A percentile compares a stretch with the other conserved stretches of the same genome.
phyloP scores from a whole-genome alignment of 2,888 invertebrate species.

The Macrophya alboannulata region DNA sequence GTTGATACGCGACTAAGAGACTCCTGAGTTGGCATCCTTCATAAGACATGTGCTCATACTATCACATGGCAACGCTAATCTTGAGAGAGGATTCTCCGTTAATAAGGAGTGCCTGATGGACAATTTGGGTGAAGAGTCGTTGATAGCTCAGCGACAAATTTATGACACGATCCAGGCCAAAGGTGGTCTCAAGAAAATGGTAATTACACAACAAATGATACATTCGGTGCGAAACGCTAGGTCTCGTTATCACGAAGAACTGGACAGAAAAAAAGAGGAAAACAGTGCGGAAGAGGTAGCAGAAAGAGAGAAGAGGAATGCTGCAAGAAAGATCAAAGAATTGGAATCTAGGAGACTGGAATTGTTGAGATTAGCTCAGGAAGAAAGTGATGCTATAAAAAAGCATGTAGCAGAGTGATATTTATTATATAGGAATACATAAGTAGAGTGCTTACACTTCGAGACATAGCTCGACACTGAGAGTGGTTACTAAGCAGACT shows the following conservation, averaged over 20 bases:
- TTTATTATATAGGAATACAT: too few relatives aligned
- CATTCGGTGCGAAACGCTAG: slow-evolving; percentile 59
- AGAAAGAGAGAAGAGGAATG: slow-evolving; percentile 12
- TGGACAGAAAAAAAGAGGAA: slow-evolving; percentile 46
- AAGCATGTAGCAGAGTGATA: too few relatives aligned
- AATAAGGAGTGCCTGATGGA: slow-evolving; percentile 64
- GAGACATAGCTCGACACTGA: too few relatives aligned
- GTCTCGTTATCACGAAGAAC: slow-evolving; percentile 57
- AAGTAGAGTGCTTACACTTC: too few relatives aligned
- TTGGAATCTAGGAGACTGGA: slow-evolving; percentile 1
- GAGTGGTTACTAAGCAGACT: too few relatives aligned
- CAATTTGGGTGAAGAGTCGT: slow-evolving; percentile 61
- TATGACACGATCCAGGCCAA: slow-evolving; percentile 61
- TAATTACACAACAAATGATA: slow-evolving; percentile 61
- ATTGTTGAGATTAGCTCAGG: slow-evolving; percentile 7
- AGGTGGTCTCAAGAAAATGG: slow-evolving; percentile 60
- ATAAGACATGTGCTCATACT: slow-evolving; percentile 62
- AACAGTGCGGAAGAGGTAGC: slow-evolving; percentile 33
- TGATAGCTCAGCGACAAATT: slow-evolving; percentile 61
- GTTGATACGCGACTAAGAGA: neutral
- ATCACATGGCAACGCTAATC: slow-evolving; percentile 65
- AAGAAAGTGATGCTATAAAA: neutral
- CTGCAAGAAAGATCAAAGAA: neutral
- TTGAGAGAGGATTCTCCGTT: slow-evolving; percentile 66
- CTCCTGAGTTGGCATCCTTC: slow-evolving; percentile 49